Percentiles rank a stretch among this genome's conserved stretches.
These are phyloP conservation scores for Formica exsecta DNA, from an alignment of 1,140 invertebrate species.

Conservation along the genomic window DNA sequence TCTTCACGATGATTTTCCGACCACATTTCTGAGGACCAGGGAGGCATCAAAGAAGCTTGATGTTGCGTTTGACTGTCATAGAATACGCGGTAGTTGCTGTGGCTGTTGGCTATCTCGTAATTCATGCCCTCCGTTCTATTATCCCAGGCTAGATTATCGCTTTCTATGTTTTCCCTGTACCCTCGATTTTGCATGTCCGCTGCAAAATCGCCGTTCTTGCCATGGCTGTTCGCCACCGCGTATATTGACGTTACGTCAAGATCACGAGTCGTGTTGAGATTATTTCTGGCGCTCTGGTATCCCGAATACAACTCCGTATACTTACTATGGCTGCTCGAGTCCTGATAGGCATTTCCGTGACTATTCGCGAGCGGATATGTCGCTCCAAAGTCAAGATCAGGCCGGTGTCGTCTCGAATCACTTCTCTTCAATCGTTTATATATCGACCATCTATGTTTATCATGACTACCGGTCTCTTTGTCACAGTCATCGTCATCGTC, in stretches of 20 bases:
- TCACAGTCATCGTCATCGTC: constrained; percentile 34
- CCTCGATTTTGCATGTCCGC: constrained; percentile 63
- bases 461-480: constrained; percentile 59
- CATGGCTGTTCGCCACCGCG: constrained; percentile 77
- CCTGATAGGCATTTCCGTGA: constrained; percentile 72
- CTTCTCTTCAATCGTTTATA: neutral
- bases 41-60: constrained; percentile 5
- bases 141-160: constrained; percentile 62
- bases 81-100: constrained; percentile 78
- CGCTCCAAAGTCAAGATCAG: constrained; percentile 56
- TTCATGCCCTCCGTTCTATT: constrained; percentile 27
- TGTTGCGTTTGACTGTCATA: constrained; percentile 75
- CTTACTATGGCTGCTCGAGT: constrained; percentile 73
- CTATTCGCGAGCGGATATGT: constrained; percentile 77
- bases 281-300: constrained; percentile 21
- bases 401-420: neutral
- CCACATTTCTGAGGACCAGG: constrained; percentile 56
- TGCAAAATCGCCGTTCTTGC: constrained; percentile 63
- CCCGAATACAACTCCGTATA: constrained; percentile 66
- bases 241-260: constrained; percentile 40
- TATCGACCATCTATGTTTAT: constrained; percentile 27
- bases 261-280: constrained; percentile 6
- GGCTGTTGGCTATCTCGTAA: constrained; percentile 80
- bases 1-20: neutral
- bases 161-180: constrained; percentile 38